These are phyloP conservation scores for Temnothorax unifasciatus DNA, from an alignment of 2,888 invertebrate species.

Conservation along the genomic window DNA sequence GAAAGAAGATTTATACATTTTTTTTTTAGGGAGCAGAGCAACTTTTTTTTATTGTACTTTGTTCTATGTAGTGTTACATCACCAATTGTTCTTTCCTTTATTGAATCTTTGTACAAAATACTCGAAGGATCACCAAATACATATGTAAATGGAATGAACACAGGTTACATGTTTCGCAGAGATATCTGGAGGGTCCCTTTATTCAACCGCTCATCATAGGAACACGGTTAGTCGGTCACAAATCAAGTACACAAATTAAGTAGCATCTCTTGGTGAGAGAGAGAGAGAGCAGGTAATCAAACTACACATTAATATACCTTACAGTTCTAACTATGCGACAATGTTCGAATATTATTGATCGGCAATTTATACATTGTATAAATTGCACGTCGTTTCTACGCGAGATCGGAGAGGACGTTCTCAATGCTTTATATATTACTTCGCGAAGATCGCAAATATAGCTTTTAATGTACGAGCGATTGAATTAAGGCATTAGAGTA, in stretches of 20 bases:
- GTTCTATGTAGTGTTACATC: constrained; percentile 68
- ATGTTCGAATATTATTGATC: constrained; percentile 46
- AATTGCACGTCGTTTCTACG: constrained; percentile 1
- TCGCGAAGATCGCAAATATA: constrained; percentile 31
- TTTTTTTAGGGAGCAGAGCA: constrained; percentile 52
- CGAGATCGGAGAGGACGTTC: not conserved
- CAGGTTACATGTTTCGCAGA: constrained; percentile 73
- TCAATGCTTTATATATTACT: constrained; percentile 29
- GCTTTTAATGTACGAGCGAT: constrained; percentile 76
- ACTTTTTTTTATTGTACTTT: constrained; percentile 70
- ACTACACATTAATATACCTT: constrained; percentile 39
- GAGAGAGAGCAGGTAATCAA: constrained; percentile 28
- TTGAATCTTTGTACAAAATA: constrained; percentile 78
- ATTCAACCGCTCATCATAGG: constrained; percentile 81
- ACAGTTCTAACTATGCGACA: constrained; percentile 34
- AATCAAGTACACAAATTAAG: constrained; percentile 62
- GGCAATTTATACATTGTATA: constrained; percentile 35
- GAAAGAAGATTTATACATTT: constrained; percentile 42
- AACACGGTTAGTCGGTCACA: constrained; percentile 65
- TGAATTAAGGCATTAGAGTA: constrained; percentile 80
- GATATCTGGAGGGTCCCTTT: constrained; percentile 77
- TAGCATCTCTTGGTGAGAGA: constrained; percentile 49
- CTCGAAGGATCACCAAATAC: constrained; percentile 72
- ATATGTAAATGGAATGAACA: constrained; percentile 80
- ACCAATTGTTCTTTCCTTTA: constrained; percentile 60